A percentile compares a stretch with the other conserved stretches of the same genome.
phyloP scores from a whole-genome alignment of 2,888 invertebrate species.

The Deroplatys truncata region DNA sequence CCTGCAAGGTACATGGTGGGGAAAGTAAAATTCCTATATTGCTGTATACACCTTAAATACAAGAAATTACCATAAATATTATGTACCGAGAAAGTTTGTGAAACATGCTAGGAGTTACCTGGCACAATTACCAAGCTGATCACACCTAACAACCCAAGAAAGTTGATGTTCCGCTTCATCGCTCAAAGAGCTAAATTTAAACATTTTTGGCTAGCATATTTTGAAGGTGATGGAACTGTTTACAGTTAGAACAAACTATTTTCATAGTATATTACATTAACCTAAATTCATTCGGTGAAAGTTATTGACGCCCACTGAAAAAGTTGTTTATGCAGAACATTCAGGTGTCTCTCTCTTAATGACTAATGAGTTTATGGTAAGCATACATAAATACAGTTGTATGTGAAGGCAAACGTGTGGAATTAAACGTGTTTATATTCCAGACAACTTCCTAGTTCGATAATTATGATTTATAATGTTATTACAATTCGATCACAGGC shows the following conservation, averaged over 20 bases:
- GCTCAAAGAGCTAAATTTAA: neutral
- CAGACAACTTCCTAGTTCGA: neutral
- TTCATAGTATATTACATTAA: neutral
- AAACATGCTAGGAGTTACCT: no score
- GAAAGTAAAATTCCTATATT: no score
- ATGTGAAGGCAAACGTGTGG: neutral
- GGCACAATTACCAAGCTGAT: no score
- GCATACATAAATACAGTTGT: neutral
- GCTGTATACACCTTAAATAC: no score
- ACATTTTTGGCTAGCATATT: neutral
- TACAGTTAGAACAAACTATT: neutral
- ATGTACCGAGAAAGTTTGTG: no score
- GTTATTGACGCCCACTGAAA: neutral
- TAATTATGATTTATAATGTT: neutral
- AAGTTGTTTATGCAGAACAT: neutral
- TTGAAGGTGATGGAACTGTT: neutral
- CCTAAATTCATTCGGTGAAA: neutral
- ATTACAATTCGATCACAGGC: neutral
- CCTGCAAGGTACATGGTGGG: no score
- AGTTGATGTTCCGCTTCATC: no score
- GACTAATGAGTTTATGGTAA: neutral
- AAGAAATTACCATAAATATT: no score
- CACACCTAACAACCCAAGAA: no score
- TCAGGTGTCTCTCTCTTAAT: neutral
- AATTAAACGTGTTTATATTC: neutral